A percentile compares a stretch with the other conserved stretches of the same genome.
These are phyloP conservation scores for Trematomus loennbergii DNA, from an alignment of 2,113 vertebrate genomes.

Conservation along the genomic window DNA sequence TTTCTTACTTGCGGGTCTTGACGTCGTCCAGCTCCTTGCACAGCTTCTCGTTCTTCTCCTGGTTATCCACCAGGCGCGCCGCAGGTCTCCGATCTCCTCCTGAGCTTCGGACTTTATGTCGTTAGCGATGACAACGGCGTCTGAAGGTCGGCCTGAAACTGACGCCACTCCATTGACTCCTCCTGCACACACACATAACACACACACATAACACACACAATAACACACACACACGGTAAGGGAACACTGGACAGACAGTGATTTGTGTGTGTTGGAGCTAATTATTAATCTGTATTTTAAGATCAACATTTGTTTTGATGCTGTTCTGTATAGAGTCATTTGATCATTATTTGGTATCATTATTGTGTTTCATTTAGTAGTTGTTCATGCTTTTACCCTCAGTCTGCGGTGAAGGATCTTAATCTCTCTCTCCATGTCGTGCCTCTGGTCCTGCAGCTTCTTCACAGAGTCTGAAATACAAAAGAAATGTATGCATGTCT, in stretches of 20 bases:
- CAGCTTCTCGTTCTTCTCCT: constrained; percentile 95
- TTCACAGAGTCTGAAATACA: constrained; percentile 90
- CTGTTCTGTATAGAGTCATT: too few species aligned
- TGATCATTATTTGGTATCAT: too few species aligned
- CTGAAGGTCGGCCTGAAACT: constrained; percentile 97
- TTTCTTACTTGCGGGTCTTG: constrained; percentile 93
- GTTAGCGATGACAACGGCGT: constrained; percentile 97
- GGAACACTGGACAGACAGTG: not conserved
- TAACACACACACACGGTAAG: not conserved
- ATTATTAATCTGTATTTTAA: too few species aligned
- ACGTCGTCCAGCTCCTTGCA: constrained; percentile 94
- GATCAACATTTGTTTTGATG: too few species aligned
- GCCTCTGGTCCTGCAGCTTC: constrained; percentile 96
- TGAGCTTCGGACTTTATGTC: constrained; percentile 98
- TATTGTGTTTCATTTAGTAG: too few species aligned
- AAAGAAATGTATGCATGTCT: constrained; percentile 35
- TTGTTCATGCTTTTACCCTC: constrained; percentile 80
- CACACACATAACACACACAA: too few species aligned
- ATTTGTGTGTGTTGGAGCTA: too few species aligned
- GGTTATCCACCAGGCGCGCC: constrained; percentile 91
- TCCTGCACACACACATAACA: constrained; percentile 82
- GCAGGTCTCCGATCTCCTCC: constrained; percentile 95
- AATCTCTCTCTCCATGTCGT: constrained; percentile 97
- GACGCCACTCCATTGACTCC: constrained; percentile 96
- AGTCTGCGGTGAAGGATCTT: constrained; percentile 95